These are phyloP conservation scores for Leptopilina drosophilae DNA, from an alignment of 2,888 invertebrate genomes.

Conservation along the genomic window DNA sequence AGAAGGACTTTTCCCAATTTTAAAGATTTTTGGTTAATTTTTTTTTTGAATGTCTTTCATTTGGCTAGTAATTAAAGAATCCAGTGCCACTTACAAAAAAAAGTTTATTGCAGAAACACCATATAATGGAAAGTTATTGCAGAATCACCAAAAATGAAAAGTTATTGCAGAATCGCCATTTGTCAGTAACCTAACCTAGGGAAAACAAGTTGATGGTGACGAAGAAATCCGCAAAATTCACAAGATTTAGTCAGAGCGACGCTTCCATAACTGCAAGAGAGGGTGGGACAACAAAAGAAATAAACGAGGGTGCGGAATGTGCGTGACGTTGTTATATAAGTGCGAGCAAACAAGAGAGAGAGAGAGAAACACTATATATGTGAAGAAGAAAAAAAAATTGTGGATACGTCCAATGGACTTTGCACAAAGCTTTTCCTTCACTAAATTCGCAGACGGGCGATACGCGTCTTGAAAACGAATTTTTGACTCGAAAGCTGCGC, in stretches of 20 bases:
- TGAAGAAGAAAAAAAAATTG: slow-evolving; percentile 17
- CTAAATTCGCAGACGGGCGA: slow-evolving; percentile 48
- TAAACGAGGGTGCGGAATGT: slow-evolving; percentile 74
- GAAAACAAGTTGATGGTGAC: neutral
- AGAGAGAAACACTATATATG: slow-evolving; percentile 28
- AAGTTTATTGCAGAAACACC: too few species aligned
- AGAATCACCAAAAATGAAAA: too few species aligned
- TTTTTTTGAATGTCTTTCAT: too few species aligned
- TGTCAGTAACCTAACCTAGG: neutral
- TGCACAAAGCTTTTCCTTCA: slow-evolving; percentile 46
- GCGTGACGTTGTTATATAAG: slow-evolving; percentile 75
- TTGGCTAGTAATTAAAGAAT: too few species aligned
- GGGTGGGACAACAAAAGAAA: slow-evolving; percentile 76
- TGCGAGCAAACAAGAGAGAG: slow-evolving; percentile 66
- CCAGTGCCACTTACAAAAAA: too few species aligned
- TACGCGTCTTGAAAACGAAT: slow-evolving; percentile 52
- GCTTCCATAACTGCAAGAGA: slow-evolving; percentile 67
- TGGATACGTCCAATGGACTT: slow-evolving; percentile 38
- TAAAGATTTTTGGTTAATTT: too few species aligned
- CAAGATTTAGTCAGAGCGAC: slow-evolving; percentile 40
- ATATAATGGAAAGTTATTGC: too few species aligned
- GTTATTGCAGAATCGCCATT: too few species aligned
- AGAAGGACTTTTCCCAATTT: too few species aligned
- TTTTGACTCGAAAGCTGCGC: slow-evolving; percentile 43
- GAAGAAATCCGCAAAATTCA: neutral